Percentiles rank a stretch among this genome's conserved stretches.
Conservation (phyloP, 30 jellyfish, hydroid and myxozoan genomes). For the Aurelia coerulea region DNA sequence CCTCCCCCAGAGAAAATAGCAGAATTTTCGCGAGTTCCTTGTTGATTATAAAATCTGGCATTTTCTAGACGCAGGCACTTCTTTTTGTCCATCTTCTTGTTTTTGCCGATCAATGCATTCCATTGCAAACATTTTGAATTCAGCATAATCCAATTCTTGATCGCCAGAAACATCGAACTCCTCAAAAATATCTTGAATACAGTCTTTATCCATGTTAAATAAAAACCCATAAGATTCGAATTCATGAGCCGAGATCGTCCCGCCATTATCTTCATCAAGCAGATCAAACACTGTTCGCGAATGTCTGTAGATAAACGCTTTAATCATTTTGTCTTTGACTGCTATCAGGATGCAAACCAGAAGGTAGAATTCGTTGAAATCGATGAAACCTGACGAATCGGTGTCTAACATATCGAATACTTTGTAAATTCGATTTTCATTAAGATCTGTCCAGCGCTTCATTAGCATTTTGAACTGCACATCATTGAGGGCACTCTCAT, state of each 20-base stretch:
- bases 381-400: constrained; percentile 88
- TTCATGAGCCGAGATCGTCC: constrained; percentile 89
- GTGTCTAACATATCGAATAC: constrained; percentile 94
- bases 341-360: constrained; percentile 83
- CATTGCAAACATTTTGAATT: constrained; percentile 97
- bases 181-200: constrained; percentile 78
- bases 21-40: neutral
- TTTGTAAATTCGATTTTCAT: constrained; percentile 71
- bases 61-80: neutral
- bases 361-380: constrained; percentile 90
- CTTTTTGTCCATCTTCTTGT: constrained; percentile 20
- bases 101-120: constrained; percentile 94
- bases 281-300: constrained; percentile 91
- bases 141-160: constrained; percentile 84
- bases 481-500: constrained; percentile 79
- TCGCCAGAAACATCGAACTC: constrained; percentile 96
- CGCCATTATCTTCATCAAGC: constrained; percentile 85
- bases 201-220: constrained; percentile 78
- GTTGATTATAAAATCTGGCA: constrained; percentile 35
- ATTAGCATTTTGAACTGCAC: constrained; percentile 79
- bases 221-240: constrained; percentile 87
- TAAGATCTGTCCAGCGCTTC: constrained; percentile 74
- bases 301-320: constrained; percentile 86
- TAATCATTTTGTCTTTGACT: constrained; percentile 88
- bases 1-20: neutral